Evolutionary conservation across 2,113 vertebrate genomes (phyloP), one percentile per base, ranked within the genome.

Genomic region (Kryptolebias marmoratus): DNA sequence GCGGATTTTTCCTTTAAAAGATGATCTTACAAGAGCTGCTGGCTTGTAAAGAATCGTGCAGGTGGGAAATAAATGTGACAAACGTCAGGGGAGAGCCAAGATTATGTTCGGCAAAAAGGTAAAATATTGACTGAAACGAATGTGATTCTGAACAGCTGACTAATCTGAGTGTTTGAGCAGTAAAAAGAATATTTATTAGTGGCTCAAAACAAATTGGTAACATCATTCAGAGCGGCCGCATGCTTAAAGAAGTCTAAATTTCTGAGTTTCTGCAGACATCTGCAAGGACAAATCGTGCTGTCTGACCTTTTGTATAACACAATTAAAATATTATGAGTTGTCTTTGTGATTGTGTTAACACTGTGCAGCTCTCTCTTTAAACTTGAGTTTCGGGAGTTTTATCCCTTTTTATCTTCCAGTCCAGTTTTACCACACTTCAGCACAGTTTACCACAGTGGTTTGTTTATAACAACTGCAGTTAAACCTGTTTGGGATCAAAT

Each of bases 51-150:
- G 45, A 58, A 42, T 13, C 27, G 22, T 28, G 32, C 32, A 31
- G 14, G 30, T 71, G 56, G 42, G 61, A 56, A 11, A 61, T 6
- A 12, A 45, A 39, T 54, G 36, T 31, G 61, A 77, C 16, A 49
- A 58, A 67, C 31, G 28, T 50, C 14, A 22, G 8, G 16, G 28
- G 31, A 64, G 74, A 58, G 31, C 15, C 32, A 16, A 18, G 52
- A 55, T 30, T 36, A 59, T 31, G 49, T 39, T 39, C 65, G 58
- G 1, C 58, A 49, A 22, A 60, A 49, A 77, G 77, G 68, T 79
- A 44, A 80, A 71, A 63, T 53, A 3, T 62, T 12, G 16, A 42
- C 10, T 42, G 39, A 42, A 10, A 42, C 10, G 5, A 42, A 42
- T 42, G 39, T 10, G 10, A 8, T 42, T 10, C 4, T 42, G 16